Base-by-base conservation (phyloP, 2,797 vertebrate genomes). In the Chrosomus eos region DNA sequence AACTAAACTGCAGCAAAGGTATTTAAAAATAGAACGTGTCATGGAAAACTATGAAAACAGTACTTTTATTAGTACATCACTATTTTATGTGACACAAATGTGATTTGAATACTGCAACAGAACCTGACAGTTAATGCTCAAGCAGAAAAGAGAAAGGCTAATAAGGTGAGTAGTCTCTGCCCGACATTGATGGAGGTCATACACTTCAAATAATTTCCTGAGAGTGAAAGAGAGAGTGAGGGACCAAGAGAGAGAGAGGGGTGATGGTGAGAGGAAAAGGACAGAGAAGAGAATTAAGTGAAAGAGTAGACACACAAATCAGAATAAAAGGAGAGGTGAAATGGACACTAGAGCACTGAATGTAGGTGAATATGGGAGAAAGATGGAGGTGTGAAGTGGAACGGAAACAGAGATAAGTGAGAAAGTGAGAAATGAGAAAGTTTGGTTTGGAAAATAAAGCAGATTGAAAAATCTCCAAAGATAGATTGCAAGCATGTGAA, bases 121-220 rank as follows among this genome's bases (percentile, higher is more conserved):
- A 77, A 75, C 53, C 77, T 68, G 38, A 21, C 2, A 26, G n/a
- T n/a, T 51, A 81, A 77, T 81, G 60, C 76, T 68, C 73, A 81
- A 64, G 36, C 66, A 60, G 31, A 31, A 71, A 71, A 48, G 62
- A 72, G 28, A 45, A 43, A 80, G 82, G 71, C 58, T 75, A 73
- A 85, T 72, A 77, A 40, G 45, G 82, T 76, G 38, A 76, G 51
- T 36, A 71, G 28, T 48, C 7, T 33, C 38, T 71, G 23, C 81
- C 70, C 18, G 31, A 21, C 40, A 80, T 21, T 36, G 26, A 45
- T 26, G 36, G 66, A 87, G 66, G 85, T 75, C 80, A 84, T n/a
- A 73, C 33, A 62, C 80, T 87, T 81, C 51, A 89, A 67, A 60
- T n/a, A n/a, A 81, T 23, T 68, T 45, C 55, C 68, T 19, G n/a